Evolutionary conservation across 1,140 invertebrate genomes (phyloP), one percentile per base, ranked within the genome.

Genomic region (Caenorhabditis briggsae): DNA sequence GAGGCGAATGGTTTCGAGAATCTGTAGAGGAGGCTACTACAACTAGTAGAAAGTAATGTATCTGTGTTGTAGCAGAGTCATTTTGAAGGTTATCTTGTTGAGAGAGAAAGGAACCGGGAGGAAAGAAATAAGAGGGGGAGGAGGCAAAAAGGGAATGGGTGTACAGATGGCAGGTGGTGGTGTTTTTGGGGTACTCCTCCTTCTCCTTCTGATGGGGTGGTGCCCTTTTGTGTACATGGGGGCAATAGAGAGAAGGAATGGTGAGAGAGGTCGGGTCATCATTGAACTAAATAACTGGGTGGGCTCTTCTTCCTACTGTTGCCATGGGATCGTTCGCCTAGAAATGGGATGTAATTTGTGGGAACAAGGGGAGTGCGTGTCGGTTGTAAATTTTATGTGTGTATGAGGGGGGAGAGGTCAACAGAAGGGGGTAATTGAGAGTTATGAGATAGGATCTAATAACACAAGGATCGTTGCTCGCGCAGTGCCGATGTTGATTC

Each of bases 101-200:
- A 33, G 33, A 33, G 33, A 33, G 33, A 33, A 33, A 33, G 33
- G 33, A 33, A 33, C 33, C 33, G 33, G 33, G 33, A 74, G 9
- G 70, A 50, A 6, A 25, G 46, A 53, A 78, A 78, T 20, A 78
- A 78, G 14, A 78, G 20, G 64, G 12, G 41, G 41, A 64, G 70
- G 23, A 78, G 43, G 46, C 12, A 25, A 50, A 43, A 41, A 41
- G 64, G 46, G 14, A 78, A 23, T 5, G 46, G 43, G 70, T 78
- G 46, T 78, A 78, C 70, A 78, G 70, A 78, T 78, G 70, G 70
- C 70, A 78, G 70, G 70, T 78, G 70, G 43, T 78, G 23, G 33
- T 33, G 33, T 33, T 33, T 33, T 33, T 1, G 33, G 33, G 33
- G 33, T 33, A 33, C 33, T 33, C 33, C 33, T 33, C 33, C 33